These are phyloP conservation scores for Hycleus cichorii DNA, from an alignment of 1,140 invertebrate species.

Conservation along the genomic window DNA sequence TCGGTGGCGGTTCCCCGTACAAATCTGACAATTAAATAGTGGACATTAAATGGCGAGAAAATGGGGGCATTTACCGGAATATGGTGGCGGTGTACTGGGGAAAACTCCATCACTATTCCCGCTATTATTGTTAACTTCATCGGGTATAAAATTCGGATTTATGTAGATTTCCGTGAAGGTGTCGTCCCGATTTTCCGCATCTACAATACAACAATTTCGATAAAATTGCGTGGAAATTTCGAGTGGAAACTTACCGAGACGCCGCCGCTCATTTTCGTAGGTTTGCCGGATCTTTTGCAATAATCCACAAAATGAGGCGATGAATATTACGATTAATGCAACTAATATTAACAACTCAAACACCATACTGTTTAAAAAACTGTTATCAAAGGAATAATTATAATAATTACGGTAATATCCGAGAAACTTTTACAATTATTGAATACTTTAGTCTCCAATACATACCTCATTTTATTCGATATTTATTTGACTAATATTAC, in stretches of 20 bases:
- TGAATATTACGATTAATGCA: slow-evolving; percentile 4
- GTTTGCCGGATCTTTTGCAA: slow-evolving; percentile 5
- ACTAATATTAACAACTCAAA: background rate
- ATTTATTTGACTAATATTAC: background rate
- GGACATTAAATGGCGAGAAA: too few species aligned
- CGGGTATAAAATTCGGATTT: slow-evolving; percentile 2
- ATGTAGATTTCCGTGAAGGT: slow-evolving; percentile 6
- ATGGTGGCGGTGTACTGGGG: slow-evolving; percentile 4
- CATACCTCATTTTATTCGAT: slow-evolving; percentile 2
- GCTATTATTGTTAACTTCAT: background rate
- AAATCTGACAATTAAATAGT: background rate
- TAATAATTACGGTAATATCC: too few species aligned
- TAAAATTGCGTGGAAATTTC: background rate
- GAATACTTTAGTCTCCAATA: background rate
- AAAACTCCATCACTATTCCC: background rate
- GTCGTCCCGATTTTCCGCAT: too few species aligned
- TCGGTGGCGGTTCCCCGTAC: slow-evolving; percentile 1
- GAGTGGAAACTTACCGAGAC: background rate
- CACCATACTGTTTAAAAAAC: slow-evolving; percentile 1
- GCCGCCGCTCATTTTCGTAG: slow-evolving; percentile 1
- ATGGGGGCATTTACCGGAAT: background rate
- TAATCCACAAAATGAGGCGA: slow-evolving; percentile 4
- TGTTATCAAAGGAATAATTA: too few species aligned
- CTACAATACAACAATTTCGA: too few species aligned
- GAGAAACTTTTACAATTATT: too few species aligned